A percentile compares a stretch with the other conserved stretches of the same genome.
Conservation (phyloP, 2,797 vertebrate species). For the Notolepis coatsorum region DNA sequence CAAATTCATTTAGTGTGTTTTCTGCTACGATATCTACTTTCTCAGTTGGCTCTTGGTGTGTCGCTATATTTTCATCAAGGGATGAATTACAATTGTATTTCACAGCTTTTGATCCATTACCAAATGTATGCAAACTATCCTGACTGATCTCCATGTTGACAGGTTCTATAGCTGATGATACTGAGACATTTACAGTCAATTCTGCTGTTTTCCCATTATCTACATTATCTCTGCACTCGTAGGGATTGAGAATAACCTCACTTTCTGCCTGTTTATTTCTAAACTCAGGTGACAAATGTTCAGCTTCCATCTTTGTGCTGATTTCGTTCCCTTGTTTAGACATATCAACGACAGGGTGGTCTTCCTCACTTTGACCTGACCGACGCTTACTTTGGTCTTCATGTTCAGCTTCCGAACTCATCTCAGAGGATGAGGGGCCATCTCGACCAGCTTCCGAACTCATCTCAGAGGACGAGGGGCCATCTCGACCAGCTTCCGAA, state of each 20-base stretch:
- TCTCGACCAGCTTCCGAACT: constrained; percentile 7
- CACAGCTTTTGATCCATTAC: constrained; percentile 25
- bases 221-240: constrained; percentile 12
- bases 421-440: constrained; percentile 1
- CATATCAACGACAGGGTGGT: constrained; percentile 5
- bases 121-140: constrained; percentile 17
- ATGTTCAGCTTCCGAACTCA: constrained; percentile 5
- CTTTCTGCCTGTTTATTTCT: constrained; percentile 13
- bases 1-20: not conserved
- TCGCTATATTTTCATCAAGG: constrained; percentile 17
- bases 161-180: constrained; percentile 1
- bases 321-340: constrained; percentile 1
- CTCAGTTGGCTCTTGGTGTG: constrained; percentile 21
- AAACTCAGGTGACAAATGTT: constrained; percentile 17
- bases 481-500: constrained; percentile 7
- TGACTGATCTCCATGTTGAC: constrained; percentile 8
- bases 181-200: not conserved
- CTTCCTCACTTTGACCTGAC: constrained; percentile 32
- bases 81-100: constrained; percentile 19
- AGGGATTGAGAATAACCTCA: constrained; percentile 27
- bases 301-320: not conserved
- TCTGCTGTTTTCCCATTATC: not conserved
- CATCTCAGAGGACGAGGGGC: not conserved
- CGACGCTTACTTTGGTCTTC: constrained; percentile 1
- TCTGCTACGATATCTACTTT: constrained; percentile 5